Evolutionary conservation across 53 echinoderm and acorn worm species (phyloP).

Genomic region (Paracentrotus lividus): DNA sequence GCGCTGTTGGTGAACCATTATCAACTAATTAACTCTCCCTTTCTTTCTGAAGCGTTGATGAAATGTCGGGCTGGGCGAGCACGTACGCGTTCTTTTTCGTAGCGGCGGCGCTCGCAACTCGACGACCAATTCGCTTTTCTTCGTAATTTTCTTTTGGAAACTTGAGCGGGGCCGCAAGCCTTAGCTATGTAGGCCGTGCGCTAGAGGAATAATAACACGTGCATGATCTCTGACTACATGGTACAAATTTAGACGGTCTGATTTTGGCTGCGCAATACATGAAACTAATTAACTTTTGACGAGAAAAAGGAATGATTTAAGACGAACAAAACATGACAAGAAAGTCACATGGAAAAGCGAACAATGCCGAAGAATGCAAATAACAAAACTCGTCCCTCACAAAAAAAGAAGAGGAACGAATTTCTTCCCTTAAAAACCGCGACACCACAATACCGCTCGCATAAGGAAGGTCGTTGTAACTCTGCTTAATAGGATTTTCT

Average conservation of each 20-base stretch:
- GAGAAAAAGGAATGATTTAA: constrained; percentile 3
- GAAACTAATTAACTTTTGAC: constrained; percentile 59
- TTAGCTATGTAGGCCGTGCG: constrained; percentile 4
- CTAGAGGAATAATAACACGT: constrained; percentile 27
- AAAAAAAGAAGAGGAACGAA: neutral
- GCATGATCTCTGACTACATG: constrained; percentile 41
- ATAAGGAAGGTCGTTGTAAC: neutral
- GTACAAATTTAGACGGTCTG: constrained; percentile 52
- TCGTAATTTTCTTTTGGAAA: neutral
- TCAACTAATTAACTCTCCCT: constrained; percentile 60
- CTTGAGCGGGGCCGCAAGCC: constrained; percentile 16
- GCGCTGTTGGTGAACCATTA: constrained; percentile 63
- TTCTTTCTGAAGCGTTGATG: constrained; percentile 36
- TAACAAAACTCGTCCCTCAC: neutral
- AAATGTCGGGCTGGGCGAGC: constrained; percentile 54
- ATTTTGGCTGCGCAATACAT: constrained; percentile 33
- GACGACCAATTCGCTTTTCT: neutral
- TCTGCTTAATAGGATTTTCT: neutral
- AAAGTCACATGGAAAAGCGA: neutral
- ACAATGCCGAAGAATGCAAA: constrained; percentile 19
- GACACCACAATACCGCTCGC: neutral
- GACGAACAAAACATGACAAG: constrained; percentile 20
- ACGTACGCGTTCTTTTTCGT: constrained; percentile 30
- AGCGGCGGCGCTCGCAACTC: neutral
- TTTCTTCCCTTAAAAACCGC: neutral